A percentile compares a stretch with the other conserved stretches of the same genome.
Conservation (phyloP, 2,113 vertebrate genomes). For the Rostratula benghalensis region DNA sequence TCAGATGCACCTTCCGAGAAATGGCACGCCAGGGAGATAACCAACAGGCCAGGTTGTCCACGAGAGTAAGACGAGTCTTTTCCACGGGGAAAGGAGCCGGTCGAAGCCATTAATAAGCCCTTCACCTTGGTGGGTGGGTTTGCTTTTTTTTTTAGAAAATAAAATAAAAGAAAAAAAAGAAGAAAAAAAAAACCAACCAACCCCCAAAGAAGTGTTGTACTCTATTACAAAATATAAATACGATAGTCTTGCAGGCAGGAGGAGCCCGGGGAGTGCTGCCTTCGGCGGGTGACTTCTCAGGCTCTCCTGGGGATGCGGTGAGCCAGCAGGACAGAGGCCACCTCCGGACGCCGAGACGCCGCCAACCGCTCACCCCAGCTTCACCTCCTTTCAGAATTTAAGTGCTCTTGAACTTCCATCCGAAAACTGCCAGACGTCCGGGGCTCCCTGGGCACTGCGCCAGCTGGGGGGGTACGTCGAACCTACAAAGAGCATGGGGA, state of each 20-base stretch:
- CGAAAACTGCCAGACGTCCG: constrained; percentile 84
- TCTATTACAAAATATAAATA: constrained; percentile 87
- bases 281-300: constrained; percentile 69
- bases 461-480: constrained; percentile 78
- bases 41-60: constrained; percentile 65
- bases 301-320: constrained; percentile 64
- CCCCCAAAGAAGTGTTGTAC: constrained; percentile 49
- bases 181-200: background rate
- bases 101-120: constrained; percentile 59
- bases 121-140: constrained; percentile 53
- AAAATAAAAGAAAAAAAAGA: background rate
- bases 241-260: constrained; percentile 77
- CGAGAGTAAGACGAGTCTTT: constrained; percentile 67
- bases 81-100: constrained; percentile 29
- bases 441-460: constrained; percentile 80
- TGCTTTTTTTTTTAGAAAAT: constrained; percentile 48
- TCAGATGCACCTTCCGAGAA: constrained; percentile 73
- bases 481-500: constrained; percentile 80
- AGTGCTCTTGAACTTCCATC: constrained; percentile 84
- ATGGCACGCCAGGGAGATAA: constrained; percentile 72
- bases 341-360: constrained; percentile 59
- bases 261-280: constrained; percentile 72
- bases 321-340: constrained; percentile 77
- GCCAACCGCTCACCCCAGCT: constrained; percentile 63
- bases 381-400: constrained; percentile 85